Conservation (phyloP, 1,140 invertebrate species). For the Drosophila pandora region DNA sequence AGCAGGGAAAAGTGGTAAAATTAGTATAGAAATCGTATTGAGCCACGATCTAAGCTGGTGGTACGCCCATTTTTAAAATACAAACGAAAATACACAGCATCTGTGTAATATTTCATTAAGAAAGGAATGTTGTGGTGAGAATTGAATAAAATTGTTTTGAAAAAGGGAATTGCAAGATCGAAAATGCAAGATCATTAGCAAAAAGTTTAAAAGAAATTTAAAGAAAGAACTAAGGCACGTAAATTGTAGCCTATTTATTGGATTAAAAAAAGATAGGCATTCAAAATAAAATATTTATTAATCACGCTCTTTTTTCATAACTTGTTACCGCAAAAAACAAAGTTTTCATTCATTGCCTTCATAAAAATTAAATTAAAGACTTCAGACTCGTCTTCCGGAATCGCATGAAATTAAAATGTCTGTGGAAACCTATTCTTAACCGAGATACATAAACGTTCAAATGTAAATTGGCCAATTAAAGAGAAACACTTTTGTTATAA, state of each 20-base stretch:
- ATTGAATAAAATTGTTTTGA: background rate
- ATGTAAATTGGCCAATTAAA: conserved; percentile 23
- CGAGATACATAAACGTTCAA: conserved; percentile 10
- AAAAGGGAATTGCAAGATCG: background rate
- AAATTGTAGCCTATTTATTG: background rate
- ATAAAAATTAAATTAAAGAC: background rate
- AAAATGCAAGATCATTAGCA: conserved; percentile 9
- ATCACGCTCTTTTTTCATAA: too few species aligned
- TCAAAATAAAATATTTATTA: background rate
- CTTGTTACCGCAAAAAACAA: too few species aligned
- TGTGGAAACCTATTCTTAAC: background rate
- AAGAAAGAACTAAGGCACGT: background rate
- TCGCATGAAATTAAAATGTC: background rate
- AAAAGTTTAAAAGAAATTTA: background rate
- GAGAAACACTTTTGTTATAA: conserved; percentile 1
- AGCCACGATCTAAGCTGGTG: conserved; percentile 35
- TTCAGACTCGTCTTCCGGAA: background rate
- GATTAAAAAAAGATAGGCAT: too few species aligned
- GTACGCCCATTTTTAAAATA: conserved; percentile 32
- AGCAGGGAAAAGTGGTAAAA: conserved; percentile 49
- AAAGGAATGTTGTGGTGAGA: conserved; percentile 15
- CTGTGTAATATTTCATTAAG: conserved; percentile 44
- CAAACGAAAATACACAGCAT: conserved; percentile 25
- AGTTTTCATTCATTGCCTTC: too few species aligned
- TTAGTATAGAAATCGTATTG: conserved; percentile 53